Evolutionary conservation across 2,888 invertebrate genomes (phyloP).

Genomic region (Drosophila paracracens): DNA sequence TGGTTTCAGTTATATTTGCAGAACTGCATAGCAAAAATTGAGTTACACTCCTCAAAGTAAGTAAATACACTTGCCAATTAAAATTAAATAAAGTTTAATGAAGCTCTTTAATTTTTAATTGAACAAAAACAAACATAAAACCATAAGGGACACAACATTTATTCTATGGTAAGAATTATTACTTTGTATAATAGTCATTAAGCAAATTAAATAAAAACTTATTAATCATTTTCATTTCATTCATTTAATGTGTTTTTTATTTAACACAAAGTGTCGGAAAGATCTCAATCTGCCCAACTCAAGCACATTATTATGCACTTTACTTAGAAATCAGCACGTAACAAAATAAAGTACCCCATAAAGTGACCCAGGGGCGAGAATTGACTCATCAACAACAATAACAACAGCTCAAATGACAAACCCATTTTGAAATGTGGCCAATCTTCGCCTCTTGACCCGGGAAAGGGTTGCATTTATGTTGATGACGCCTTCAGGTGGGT

Average conservation of each 20-base stretch:
- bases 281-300: neutral
- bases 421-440: constrained; percentile 6
- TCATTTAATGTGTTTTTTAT: neutral
- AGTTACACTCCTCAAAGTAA: neutral
- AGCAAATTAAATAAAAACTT: neutral
- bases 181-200: neutral
- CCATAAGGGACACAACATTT: neutral
- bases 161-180: neutral
- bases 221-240: neutral
- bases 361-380: constrained; percentile 49
- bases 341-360: constrained; percentile 5
- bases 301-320: neutral
- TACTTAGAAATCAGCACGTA: constrained; percentile 24
- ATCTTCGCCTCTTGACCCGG: neutral
- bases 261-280: neutral
- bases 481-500: constrained; percentile 53
- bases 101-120: neutral
- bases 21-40: neutral
- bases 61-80: neutral
- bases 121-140: neutral
- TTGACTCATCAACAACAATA: constrained; percentile 49
- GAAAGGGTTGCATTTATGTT: constrained; percentile 7
- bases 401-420: constrained; percentile 20
- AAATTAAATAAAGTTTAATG: neutral
- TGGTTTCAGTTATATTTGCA: neutral